Evolutionary conservation across 2,113 vertebrate genomes (phyloP).

Genomic region (Cyprichromis sp.): DNA sequence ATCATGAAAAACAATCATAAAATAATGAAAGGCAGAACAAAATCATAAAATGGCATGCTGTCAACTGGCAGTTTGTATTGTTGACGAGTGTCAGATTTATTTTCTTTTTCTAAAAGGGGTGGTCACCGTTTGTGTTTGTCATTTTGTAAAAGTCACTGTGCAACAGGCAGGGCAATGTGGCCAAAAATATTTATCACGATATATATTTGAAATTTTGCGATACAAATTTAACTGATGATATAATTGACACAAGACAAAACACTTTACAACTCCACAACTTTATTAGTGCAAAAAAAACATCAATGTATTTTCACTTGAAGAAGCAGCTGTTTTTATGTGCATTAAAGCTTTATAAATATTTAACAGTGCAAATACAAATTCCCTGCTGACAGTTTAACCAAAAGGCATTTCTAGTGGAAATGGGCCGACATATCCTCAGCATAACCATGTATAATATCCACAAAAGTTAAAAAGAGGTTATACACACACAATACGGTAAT

Average conservation of each 20-base stretch:
- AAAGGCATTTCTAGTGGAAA: neutral
- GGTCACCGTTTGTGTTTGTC: neutral
- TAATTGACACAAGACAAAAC: neutral
- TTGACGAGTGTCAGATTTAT: neutral
- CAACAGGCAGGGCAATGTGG: neutral
- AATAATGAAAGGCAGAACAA: neutral
- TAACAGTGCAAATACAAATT: neutral
- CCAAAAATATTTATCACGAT: neutral
- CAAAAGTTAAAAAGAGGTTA: neutral
- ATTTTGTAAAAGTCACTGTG: neutral
- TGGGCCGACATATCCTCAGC: fast-evolving
- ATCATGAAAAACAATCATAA: neutral
- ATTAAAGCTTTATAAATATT: fast-evolving
- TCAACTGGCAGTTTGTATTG: neutral
- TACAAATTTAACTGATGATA: neutral
- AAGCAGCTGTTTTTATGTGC: neutral
- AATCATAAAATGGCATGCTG: neutral
- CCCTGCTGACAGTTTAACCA: neutral
- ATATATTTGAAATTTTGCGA: neutral
- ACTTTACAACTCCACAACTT: neutral
- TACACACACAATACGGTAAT: neutral
- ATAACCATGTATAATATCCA: neutral
- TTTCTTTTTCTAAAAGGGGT: neutral
- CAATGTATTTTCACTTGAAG: neutral
- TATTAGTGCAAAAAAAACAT: neutral